Conservation (phyloP, 2,113 vertebrate species). For the Nothocercus nigrocapillus region DNA sequence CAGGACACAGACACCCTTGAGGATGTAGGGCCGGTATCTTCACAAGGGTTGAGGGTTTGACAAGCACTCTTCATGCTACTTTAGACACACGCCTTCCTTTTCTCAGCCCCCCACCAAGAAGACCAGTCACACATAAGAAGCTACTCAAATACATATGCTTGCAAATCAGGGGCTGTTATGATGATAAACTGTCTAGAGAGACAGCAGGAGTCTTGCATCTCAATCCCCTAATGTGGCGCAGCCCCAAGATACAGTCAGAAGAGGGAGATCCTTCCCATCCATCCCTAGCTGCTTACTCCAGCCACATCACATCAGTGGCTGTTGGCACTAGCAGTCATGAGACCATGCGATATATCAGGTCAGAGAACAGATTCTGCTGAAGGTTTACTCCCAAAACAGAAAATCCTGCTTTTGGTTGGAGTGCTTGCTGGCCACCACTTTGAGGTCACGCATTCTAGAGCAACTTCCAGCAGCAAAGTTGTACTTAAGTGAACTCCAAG, state of each 20-base stretch:
- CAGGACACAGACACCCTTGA: neutral
- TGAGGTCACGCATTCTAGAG: neutral
- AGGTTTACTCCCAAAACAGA: neutral
- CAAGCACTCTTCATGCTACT: neutral
- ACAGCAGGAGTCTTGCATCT: neutral
- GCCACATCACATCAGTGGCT: neutral
- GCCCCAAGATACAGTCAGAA: neutral
- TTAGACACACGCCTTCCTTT: neutral
- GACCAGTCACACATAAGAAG: neutral
- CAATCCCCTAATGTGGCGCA: neutral
- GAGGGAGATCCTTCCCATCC: neutral
- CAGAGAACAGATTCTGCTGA: neutral
- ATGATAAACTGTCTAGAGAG: neutral
- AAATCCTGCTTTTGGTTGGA: neutral
- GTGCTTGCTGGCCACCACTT: neutral
- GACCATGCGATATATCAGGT: too few species aligned
- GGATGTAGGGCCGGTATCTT: neutral
- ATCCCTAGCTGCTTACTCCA: neutral
- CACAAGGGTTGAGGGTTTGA: neutral
- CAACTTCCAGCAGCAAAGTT: neutral
- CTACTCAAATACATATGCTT: neutral
- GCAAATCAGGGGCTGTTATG: neutral
- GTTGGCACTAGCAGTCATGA: neutral
- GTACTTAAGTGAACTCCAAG: neutral
- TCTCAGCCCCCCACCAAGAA: neutral